A percentile compares a stretch with the other conserved stretches of the same genome.
Conservation (phyloP, 37 sponge, comb jelly and placozoan species). For the Amphimedon queenslandica region DNA sequence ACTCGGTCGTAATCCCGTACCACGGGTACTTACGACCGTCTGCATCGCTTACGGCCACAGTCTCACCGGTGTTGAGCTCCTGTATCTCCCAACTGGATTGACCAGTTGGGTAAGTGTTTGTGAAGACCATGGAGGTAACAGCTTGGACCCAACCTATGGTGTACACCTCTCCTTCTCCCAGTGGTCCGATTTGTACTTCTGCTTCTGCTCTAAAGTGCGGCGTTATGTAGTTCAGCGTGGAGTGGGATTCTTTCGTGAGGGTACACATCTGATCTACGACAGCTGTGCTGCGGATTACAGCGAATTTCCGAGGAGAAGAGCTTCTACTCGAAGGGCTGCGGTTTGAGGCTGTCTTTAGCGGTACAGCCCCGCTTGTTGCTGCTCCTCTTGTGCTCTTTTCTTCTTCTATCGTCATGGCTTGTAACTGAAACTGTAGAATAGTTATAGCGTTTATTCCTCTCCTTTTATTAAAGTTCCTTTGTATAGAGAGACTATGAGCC, state of each 20-base stretch:
- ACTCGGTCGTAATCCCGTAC: slow-evolving; percentile 86
- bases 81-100: slow-evolving; percentile 87
- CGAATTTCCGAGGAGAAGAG: slow-evolving; percentile 31
- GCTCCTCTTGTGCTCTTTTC: no score
- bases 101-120: slow-evolving; percentile 74
- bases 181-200: slow-evolving; percentile 54
- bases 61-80: slow-evolving; percentile 59
- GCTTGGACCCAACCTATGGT: slow-evolving; percentile 89
- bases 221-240: slow-evolving; percentile 84
- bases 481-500: no score
- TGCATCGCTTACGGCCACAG: slow-evolving; percentile 77
- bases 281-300: slow-evolving; percentile 46
- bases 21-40: slow-evolving; percentile 88
- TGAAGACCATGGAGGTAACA: slow-evolving; percentile 79
- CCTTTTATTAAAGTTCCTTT: no score
- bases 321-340: no score
- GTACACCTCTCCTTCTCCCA: slow-evolving; percentile 68
- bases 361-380: no score
- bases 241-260: slow-evolving; percentile 41
- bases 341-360: no score
- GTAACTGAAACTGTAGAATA: no score
- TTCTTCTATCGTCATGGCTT: no score
- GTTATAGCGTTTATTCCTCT: no score
- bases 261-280: slow-evolving; percentile 56
- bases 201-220: slow-evolving; percentile 83